A percentile compares a stretch with the other conserved stretches of the same genome.
Evolutionary conservation across 2,888 invertebrate species (phyloP).

Genomic region (Ctenicera cuprea): DNA sequence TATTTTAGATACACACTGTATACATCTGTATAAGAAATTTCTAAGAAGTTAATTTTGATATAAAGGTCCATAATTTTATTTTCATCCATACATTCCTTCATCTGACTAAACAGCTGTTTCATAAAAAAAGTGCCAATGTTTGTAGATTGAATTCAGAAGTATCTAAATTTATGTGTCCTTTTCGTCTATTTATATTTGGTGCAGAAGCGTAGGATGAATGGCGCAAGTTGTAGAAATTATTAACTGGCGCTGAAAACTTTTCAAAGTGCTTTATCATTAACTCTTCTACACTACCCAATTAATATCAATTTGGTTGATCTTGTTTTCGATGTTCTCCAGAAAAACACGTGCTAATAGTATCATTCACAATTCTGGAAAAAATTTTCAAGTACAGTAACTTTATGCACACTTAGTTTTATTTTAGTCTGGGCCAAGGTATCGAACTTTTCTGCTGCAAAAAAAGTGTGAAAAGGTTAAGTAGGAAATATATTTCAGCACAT

Average conservation of each 20-base stretch:
- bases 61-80: too few species aligned
- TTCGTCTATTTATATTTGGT: constrained; percentile 20
- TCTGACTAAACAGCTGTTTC: background rate
- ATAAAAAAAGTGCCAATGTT: constrained; percentile 10
- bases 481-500: background rate
- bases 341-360: background rate
- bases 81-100: background rate
- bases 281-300: background rate
- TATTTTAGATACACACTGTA: too few species aligned
- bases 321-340: background rate
- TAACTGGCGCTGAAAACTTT: constrained; percentile 8
- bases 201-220: constrained; percentile 10
- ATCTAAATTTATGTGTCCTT: constrained; percentile 25
- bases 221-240: constrained; percentile 14
- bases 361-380: background rate
- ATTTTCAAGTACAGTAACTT: background rate
- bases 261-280: constrained; percentile 1
- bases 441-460: background rate
- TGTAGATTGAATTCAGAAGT: constrained; percentile 2
- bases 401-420: background rate
- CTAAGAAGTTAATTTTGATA: too few species aligned
- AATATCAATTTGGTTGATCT: background rate
- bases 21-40: too few species aligned
- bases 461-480: background rate
- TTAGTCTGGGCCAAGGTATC: constrained; percentile 6